These are phyloP conservation scores for Neodiprion pinetum DNA, from an alignment of 1,140 invertebrate genomes.

Conservation along the genomic window DNA sequence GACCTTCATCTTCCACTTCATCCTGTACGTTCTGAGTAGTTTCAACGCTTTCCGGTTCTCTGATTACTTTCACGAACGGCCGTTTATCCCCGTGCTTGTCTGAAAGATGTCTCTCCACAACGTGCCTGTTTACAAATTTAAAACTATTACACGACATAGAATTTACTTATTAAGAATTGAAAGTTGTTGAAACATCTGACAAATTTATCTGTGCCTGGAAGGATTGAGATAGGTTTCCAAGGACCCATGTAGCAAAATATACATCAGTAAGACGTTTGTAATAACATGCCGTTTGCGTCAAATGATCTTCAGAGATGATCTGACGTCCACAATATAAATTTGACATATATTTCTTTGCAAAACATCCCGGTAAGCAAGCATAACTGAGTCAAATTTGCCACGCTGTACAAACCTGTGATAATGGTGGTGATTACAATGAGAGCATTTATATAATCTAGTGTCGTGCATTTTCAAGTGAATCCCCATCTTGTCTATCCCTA, in stretches of 20 bases:
- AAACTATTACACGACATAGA: slow-evolving; percentile 36
- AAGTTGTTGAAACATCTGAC: slow-evolving; percentile 31
- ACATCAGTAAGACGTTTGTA: no score
- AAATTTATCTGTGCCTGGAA: slow-evolving; percentile 17
- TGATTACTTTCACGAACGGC: slow-evolving; percentile 63
- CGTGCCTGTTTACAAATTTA: slow-evolving; percentile 48
- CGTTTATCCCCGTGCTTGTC: slow-evolving; percentile 68
- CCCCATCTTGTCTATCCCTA: slow-evolving; percentile 67
- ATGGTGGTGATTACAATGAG: slow-evolving; percentile 71
- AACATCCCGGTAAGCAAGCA: no score
- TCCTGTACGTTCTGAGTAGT: slow-evolving; percentile 33
- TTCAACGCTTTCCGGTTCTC: slow-evolving; percentile 62
- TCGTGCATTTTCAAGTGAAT: slow-evolving; percentile 80
- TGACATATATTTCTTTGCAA: no score
- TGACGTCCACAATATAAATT: no score
- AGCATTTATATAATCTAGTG: slow-evolving; percentile 72
- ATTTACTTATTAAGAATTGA: slow-evolving; percentile 23
- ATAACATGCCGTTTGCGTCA: no score
- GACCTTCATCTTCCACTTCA: slow-evolving; percentile 38
- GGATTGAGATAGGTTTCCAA: no score
- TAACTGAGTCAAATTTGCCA: slow-evolving; percentile 9
- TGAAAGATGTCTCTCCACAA: slow-evolving; percentile 71
- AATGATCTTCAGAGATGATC: no score
- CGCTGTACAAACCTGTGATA: slow-evolving; percentile 60
- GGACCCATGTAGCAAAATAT: no score